A percentile compares a stretch with the other conserved stretches of the same genome.
phyloP scores from a whole-genome alignment of 2,888 invertebrate genomes.

The Cantharis lateralis region DNA sequence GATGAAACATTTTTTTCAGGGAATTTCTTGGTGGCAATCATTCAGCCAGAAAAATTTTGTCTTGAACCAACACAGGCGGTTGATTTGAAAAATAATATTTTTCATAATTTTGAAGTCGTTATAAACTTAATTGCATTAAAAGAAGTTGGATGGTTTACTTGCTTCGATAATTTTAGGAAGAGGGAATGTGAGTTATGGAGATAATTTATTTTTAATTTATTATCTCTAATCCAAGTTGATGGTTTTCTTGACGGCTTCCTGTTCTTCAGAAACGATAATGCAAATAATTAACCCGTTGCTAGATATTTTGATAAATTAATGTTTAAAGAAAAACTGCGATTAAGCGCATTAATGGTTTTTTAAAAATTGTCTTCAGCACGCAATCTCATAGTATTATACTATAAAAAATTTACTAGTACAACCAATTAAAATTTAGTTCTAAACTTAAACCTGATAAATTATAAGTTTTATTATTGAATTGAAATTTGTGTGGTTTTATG shows the following conservation, averaged over 20 bases:
- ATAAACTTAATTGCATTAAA: not conserved
- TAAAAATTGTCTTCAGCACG: not conserved
- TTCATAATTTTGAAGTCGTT: not conserved
- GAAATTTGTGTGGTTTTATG: not conserved
- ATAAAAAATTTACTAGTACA: not conserved
- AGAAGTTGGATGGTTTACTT: not conserved
- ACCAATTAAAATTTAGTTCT: not conserved
- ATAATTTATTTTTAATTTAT: not conserved
- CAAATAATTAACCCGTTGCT: not conserved
- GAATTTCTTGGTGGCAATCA: no score
- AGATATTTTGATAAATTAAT: not conserved
- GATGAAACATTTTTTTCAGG: no score
- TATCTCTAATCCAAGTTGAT: not conserved
- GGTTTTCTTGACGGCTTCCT: not conserved
- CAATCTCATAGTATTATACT: not conserved
- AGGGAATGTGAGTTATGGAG: not conserved
- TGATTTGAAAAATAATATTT: no score
- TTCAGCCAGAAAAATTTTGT: no score
- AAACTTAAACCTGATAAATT: not conserved
- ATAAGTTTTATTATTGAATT: not conserved
- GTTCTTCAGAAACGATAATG: not conserved
- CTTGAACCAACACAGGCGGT: no score
- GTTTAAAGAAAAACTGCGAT: not conserved
- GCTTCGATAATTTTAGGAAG: not conserved
- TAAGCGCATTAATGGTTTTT: not conserved